phyloP scores from a whole-genome alignment of 2,113 vertebrate species.

The Nycticorax nycticorax region DNA sequence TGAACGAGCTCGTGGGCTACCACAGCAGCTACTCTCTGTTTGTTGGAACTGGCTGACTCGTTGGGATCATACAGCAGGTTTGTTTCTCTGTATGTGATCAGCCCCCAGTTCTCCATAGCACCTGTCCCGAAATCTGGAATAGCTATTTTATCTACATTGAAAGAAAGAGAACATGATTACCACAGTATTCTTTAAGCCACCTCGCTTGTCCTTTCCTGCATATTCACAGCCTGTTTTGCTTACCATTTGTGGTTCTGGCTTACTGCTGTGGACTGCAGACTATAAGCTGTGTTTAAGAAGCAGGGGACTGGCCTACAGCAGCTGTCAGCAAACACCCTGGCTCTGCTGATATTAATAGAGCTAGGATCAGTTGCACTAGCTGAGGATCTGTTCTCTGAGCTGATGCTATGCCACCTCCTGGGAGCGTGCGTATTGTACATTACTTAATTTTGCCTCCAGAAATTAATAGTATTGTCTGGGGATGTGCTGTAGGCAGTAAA shows the following conservation, averaged over 20 bases:
- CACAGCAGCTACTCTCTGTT: conserved; percentile 90
- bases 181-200: background rate
- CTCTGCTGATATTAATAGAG: background rate
- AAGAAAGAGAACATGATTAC: background rate
- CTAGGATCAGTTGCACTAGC: background rate
- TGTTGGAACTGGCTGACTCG: conserved; percentile 87
- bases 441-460: background rate
- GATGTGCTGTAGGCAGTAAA: conserved; percentile 4
- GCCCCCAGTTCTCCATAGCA: conserved; percentile 99
- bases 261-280: background rate
- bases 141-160: conserved; percentile 89
- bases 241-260: background rate
- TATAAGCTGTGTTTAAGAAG: background rate
- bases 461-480: conserved; percentile 20
- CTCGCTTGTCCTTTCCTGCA: background rate
- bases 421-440: fast-evolving
- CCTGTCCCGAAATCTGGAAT: conserved; percentile 98
- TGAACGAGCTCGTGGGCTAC: conserved; percentile 94
- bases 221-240: background rate
- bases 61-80: conserved; percentile 89
- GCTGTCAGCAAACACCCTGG: background rate
- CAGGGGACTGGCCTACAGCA: background rate
- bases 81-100: conserved; percentile 94
- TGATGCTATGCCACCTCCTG: background rate
- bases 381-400: background rate